These are phyloP conservation scores for Vicugna pacos DNA, from an alignment of 2,113 vertebrate species.

Conservation along the genomic window DNA sequence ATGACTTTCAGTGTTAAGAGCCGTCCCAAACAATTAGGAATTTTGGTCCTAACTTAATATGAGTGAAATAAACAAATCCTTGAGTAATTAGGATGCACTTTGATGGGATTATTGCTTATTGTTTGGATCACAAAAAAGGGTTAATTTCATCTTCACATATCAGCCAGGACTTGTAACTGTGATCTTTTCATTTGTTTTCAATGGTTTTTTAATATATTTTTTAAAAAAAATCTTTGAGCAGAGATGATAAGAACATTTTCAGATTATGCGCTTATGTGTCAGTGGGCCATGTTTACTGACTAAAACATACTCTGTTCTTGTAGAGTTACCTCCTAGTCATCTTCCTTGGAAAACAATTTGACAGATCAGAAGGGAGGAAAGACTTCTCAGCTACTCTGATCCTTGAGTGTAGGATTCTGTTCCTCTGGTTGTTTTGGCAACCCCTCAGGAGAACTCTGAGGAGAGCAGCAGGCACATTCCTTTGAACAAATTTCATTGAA, in stretches of 20 bases:
- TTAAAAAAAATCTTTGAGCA: not conserved
- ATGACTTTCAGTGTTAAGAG: not conserved
- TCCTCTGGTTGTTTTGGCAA: not conserved
- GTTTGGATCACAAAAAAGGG: not conserved
- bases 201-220: not conserved
- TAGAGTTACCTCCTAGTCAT: not conserved
- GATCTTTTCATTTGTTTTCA: not conserved
- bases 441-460: not conserved
- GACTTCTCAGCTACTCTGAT: not conserved
- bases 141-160: constrained; percentile 28
- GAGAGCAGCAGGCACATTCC: not conserved
- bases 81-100: not conserved
- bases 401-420: not conserved
- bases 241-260: not conserved
- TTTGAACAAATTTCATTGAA: not conserved
- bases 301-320: not conserved
- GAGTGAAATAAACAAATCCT: constrained; percentile 18
- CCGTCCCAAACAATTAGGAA: not conserved
- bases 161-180: not conserved
- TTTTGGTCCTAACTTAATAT: not conserved
- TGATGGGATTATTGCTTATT: constrained; percentile 5
- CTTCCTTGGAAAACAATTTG: not conserved
- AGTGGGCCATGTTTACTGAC: constrained; percentile 15
- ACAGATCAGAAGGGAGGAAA: not conserved
- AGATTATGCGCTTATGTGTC: not conserved